Base-by-base conservation (phyloP, 2,888 invertebrate genomes). In the Lacanobia wlatinum region DNA sequence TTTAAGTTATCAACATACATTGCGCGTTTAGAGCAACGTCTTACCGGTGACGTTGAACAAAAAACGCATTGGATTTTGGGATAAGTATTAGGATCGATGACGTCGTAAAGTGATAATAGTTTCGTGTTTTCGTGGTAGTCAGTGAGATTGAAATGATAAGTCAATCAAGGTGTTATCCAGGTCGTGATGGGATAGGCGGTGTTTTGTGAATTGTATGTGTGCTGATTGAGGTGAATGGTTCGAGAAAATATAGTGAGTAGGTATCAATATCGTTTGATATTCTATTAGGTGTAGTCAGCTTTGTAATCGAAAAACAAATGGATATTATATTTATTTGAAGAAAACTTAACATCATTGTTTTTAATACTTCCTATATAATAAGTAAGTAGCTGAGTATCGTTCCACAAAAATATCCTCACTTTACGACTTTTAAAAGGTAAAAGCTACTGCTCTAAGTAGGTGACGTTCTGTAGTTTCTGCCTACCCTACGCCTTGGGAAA, bases 111-210 rank as follows among this genome's bases (percentile, higher is more conserved):
- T 62, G 61, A 48, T 53, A n/a, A 50, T 58, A 23, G 43, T 68
- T 59, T 62, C 61, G 58, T 65, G 53, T 69, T 77, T 18, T 68
- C 62, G 43, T 73, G 55, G 72, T 70, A 79, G 72, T 65, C 38
- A 56, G 64, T 78, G 59, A 86, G 92, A 94, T 94, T 88, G 76
- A 56, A 82, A 82, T 84, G 94, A 94, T 94, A 94, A 93, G 92
- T 94, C 94, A 94, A 92, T 92, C 92, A 91, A 87, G 87, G 78
- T 80, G 79, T 56, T 85, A 85, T 84, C 78, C 83, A 82, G 84
- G 84, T 79, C 87, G 86, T 85, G 87, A 87, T 86, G 80, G 84
- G 82, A 86, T 85, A 73, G 78, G 65, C 60, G 38, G 65, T 67
- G 72, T 73, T 84, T 80, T 28, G 84, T 79, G 82, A 77, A 73